Evolutionary conservation across 2,888 invertebrate species (phyloP).

Genomic region (Tachystola acroxantha): DNA sequence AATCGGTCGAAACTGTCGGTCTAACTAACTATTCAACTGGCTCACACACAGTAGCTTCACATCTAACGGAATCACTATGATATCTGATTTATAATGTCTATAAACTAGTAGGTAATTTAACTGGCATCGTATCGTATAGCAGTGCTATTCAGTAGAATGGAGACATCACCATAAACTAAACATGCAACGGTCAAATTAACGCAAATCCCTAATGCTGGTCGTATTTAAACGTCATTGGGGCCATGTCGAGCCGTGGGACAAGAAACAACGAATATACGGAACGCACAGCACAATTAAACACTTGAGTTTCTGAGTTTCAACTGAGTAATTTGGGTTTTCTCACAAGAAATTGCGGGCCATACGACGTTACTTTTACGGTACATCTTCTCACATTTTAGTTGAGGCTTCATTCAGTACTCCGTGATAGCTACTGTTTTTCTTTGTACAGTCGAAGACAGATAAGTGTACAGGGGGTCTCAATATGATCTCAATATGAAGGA

Average conservation of each 20-base stretch:
- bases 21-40: too few relatives aligned
- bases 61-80: too few relatives aligned
- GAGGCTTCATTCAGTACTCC: too few relatives aligned
- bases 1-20: too few relatives aligned
- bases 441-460: too few relatives aligned
- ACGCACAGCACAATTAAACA: slow-evolving; percentile 35
- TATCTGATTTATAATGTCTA: too few relatives aligned
- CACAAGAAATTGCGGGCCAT: slow-evolving; percentile 7
- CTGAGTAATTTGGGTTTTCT: slow-evolving; percentile 19
- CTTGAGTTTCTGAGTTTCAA: slow-evolving; percentile 20
- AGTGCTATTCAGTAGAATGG: slow-evolving; percentile 7
- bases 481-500: too few relatives aligned
- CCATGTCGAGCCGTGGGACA: slow-evolving; percentile 38
- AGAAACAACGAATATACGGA: slow-evolving; percentile 16
- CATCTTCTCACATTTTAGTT: slow-evolving; percentile 4
- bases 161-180: slow-evolving; percentile 31
- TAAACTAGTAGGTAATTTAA: too few relatives aligned
- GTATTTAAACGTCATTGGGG: slow-evolving; percentile 51
- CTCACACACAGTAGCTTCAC: too few relatives aligned
- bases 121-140: too few relatives aligned
- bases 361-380: slow-evolving; percentile 6
- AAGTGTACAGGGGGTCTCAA: too few relatives aligned
- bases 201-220: slow-evolving; percentile 24
- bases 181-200: slow-evolving; percentile 31
- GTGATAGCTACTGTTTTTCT: too few relatives aligned